Base-by-base conservation (phyloP, 1,140 invertebrate genomes). In the Pygmarrhopalites habei region DNA sequence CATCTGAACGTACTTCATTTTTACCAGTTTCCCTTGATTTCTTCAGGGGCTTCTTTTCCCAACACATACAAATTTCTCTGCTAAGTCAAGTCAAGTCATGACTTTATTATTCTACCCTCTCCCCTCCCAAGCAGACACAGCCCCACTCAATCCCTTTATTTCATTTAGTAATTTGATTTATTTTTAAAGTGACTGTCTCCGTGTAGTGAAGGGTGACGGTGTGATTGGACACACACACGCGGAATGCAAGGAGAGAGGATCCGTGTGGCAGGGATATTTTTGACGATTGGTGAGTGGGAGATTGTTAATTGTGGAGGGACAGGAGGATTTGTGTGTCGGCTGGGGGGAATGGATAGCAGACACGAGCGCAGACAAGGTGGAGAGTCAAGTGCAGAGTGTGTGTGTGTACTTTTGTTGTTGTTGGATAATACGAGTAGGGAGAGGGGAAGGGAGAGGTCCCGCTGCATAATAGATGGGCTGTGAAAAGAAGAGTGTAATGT, bases 21-120 rank as follows among this genome's bases (percentile, higher is more conserved):
- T n/a, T n/a, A n/a, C n/a, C n/a, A n/a, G n/a, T n/a, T 67, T 63
- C 55, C 52, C 65, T 68, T 70, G 69, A 70, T 70, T 70, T 70
- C 69, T 70, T 70, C 51, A 51, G 69, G 69, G 69, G 69, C 66
- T 67, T 44, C 44, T 67, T 53, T 64, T 43, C 49, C 39, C 21
- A 56, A 56, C 53, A 56, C 29, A 23, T 35, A 56, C 53, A 56
- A 56, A 56, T 56, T 58, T 30, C 4, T 44, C 44, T 60, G 26
- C 19, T 60, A 32, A 60, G 58, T 43, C 44, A 60, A 44, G 14
- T 60, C 23, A 60, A 60, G 44, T 14, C 44, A 23, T 30, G 28
- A 60, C 39, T 32, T 60, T 32, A 58, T 58, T 44, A 43, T 30
- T 35, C 32, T 35, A 5, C 41, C 19, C n/a, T 26, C 39, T 19